These are phyloP conservation scores for Diuraphis noxia DNA, from an alignment of 1,140 invertebrate genomes.

Conservation along the genomic window DNA sequence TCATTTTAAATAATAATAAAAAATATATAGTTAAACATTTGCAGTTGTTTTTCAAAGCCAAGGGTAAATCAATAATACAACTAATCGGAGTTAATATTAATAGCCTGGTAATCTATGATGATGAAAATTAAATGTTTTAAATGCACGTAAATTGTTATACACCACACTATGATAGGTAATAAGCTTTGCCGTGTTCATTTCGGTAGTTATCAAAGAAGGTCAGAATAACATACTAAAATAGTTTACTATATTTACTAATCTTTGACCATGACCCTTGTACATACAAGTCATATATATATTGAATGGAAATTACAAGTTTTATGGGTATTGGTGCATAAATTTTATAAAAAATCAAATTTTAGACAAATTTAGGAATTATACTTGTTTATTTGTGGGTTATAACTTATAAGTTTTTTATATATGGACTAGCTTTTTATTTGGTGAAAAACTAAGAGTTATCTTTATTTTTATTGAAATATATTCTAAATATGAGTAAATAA, in stretches of 20 bases:
- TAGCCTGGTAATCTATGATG: background rate
- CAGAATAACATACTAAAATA: constrained; percentile 11
- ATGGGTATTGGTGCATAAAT: background rate
- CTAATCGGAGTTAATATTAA: background rate
- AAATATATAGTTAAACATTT: no score
- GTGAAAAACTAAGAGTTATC: background rate
- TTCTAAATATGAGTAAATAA: background rate
- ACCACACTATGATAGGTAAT: background rate
- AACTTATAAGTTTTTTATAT: background rate
- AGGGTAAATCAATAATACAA: background rate
- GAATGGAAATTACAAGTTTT: background rate
- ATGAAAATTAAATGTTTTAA: background rate
- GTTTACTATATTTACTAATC: constrained; percentile 13
- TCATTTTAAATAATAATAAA: background rate
- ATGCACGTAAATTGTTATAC: background rate
- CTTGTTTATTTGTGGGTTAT: background rate
- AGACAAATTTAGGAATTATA: background rate
- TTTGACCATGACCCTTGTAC: constrained; percentile 16
- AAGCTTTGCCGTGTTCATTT: background rate
- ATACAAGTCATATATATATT: background rate
- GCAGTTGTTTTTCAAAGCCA: constrained; percentile 10
- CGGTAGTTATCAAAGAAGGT: constrained; percentile 19
- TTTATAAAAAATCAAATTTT: background rate
- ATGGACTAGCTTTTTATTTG: background rate
- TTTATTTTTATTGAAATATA: background rate